These are phyloP conservation scores for Symphodus melops DNA, from an alignment of 2,113 vertebrate genomes.

Conservation along the genomic window DNA sequence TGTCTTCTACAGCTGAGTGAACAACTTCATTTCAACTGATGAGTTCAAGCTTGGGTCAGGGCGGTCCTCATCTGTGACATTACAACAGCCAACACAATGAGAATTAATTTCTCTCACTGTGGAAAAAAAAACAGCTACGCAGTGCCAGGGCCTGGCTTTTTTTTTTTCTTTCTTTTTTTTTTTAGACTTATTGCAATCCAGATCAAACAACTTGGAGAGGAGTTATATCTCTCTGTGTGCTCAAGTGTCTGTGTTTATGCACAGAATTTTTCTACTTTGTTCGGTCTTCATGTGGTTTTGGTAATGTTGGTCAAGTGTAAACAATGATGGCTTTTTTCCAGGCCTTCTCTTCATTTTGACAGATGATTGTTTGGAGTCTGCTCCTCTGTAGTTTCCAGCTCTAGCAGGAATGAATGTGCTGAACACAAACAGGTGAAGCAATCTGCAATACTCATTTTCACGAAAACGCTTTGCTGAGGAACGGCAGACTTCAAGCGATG, in stretches of 20 bases:
- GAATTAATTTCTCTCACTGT: conserved; percentile 94
- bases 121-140: conserved; percentile 78
- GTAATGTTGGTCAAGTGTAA: conserved; percentile 73
- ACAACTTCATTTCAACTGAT: conserved; percentile 99
- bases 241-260: background rate
- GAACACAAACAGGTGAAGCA: conserved; percentile 78
- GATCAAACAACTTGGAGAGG: conserved; percentile 61
- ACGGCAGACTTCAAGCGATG: conserved; percentile 63
- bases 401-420: conserved; percentile 67
- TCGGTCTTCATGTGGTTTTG: conserved; percentile 54
- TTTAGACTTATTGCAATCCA: conserved; percentile 80
- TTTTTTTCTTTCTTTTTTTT: conserved; percentile 72
- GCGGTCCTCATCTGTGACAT: conserved; percentile 96
- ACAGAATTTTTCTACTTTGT: conserved; percentile 26
- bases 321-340: conserved; percentile 69
- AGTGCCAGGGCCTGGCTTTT: conserved; percentile 57
- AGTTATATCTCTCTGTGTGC: conserved; percentile 12
- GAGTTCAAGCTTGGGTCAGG: conserved; percentile 98
- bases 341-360: conserved; percentile 64
- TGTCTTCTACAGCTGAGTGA: conserved; percentile 99
- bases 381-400: conserved; percentile 67
- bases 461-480: conserved; percentile 30
- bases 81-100: conserved; percentile 84
- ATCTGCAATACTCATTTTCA: conserved; percentile 71
- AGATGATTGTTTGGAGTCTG: conserved; percentile 76